A percentile compares a stretch with the other conserved stretches of the same genome.
Conservation (phyloP, 2,888 invertebrate species). For the Chloromyia formosa region DNA sequence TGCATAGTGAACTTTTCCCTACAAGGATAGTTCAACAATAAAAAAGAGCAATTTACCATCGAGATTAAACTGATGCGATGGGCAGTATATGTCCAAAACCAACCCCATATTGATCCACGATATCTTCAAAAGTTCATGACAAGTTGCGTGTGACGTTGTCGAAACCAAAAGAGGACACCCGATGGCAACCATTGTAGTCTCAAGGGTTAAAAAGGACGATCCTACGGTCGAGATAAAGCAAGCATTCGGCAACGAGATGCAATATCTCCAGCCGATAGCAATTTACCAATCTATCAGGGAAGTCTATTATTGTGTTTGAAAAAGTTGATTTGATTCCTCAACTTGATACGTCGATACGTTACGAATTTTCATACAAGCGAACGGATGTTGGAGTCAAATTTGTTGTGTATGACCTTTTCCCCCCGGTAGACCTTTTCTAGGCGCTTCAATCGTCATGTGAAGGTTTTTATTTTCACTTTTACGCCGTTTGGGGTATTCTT, state of each 20-base stretch:
- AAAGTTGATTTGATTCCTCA: conserved; percentile 43
- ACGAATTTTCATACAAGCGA: conserved; percentile 22
- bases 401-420: conserved; percentile 16
- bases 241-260: neutral
- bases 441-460: too few relatives aligned
- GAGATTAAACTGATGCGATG: too few relatives aligned
- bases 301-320: conserved; percentile 38
- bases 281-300: conserved; percentile 42
- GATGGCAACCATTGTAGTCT: neutral
- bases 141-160: conserved; percentile 1
- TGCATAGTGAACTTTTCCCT: too few relatives aligned
- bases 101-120: neutral
- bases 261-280: conserved; percentile 37
- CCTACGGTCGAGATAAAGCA: neutral
- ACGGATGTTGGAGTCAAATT: conserved; percentile 40
- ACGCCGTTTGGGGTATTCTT: neutral
- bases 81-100: too few relatives aligned
- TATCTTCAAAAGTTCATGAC: conserved; percentile 12
- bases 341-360: conserved; percentile 19
- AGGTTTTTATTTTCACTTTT: neutral
- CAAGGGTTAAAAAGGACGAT: conserved; percentile 17
- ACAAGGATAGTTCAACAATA: too few relatives aligned
- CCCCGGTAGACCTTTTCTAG: neutral
- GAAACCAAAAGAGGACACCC: neutral
- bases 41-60: too few relatives aligned